A percentile compares a stretch with the other conserved stretches of the same genome.
phyloP scores from a whole-genome alignment of 2,888 invertebrate species.

The Litoditis marina region DNA sequence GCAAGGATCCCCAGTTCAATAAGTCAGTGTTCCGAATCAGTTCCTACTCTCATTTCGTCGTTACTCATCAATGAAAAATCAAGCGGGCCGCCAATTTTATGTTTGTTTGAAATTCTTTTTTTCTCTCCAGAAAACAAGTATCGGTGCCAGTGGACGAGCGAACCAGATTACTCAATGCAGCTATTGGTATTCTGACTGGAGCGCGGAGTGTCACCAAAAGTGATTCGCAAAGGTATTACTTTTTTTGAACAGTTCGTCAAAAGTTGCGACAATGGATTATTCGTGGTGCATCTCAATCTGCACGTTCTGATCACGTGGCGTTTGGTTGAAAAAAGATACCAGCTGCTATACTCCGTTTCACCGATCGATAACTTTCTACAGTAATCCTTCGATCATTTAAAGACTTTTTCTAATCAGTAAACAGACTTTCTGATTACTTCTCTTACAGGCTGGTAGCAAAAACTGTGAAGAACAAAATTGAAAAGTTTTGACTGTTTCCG shows the following conservation, averaged over 20 bases:
- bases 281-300: no score
- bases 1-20: constrained; percentile 5
- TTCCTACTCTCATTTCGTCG: not conserved
- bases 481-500: no score
- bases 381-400: no score
- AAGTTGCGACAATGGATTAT: no score
- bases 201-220: constrained; percentile 51
- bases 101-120: not conserved
- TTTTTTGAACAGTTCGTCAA: no score
- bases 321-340: no score
- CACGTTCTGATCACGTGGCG: no score
- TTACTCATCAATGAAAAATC: constrained; percentile 17
- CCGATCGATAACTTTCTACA: no score
- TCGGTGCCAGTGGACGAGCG: constrained; percentile 23
- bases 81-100: not conserved
- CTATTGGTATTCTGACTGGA: constrained; percentile 50
- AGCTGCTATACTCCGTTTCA: no score
- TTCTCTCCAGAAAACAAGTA: constrained; percentile 4
- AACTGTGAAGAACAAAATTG: not conserved
- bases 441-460: not conserved
- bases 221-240: constrained; percentile 54
- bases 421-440: no score
- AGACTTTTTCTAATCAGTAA: no score
- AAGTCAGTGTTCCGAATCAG: constrained; percentile 1
- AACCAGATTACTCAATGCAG: constrained; percentile 36